A percentile compares a stretch with the other conserved stretches of the same genome.
Evolutionary conservation across 2,797 vertebrate genomes (phyloP).

Genomic region (Spinibarbus caldwelli): DNA sequence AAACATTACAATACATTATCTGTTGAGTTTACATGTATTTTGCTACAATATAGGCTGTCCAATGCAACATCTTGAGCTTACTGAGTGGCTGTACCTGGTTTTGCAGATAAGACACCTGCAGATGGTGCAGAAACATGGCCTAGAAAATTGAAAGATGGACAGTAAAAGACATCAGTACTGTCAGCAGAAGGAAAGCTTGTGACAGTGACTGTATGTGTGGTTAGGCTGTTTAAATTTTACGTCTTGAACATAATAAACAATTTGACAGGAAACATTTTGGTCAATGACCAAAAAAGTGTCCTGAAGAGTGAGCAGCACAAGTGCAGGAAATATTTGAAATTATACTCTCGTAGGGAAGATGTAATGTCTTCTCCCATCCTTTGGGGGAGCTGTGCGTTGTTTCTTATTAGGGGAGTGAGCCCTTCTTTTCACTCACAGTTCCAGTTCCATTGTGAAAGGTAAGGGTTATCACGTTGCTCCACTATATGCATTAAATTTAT

Average conservation of each 20-base stretch:
- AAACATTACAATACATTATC: conserved; percentile 39
- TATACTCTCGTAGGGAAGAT: too few relatives aligned
- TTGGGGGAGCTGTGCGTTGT: too few relatives aligned
- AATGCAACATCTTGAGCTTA: not conserved
- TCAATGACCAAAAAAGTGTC: not conserved
- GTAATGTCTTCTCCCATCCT: too few relatives aligned
- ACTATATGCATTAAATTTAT: too few relatives aligned
- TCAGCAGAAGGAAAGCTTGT: not conserved
- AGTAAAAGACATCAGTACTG: not conserved
- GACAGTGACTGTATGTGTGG: not conserved
- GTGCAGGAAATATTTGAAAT: conserved; percentile 21
- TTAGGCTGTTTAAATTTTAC: not conserved
- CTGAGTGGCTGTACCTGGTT: conserved; percentile 81
- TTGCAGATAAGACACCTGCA: conserved; percentile 89
- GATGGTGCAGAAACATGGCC: conserved; percentile 86
- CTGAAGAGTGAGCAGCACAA: conserved; percentile 1
- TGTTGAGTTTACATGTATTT: not conserved
- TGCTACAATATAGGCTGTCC: too few relatives aligned
- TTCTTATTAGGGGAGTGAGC: too few relatives aligned
- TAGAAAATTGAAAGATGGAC: conserved; percentile 60
- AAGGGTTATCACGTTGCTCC: too few relatives aligned
- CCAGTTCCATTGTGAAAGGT: too few relatives aligned
- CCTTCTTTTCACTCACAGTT: too few relatives aligned
- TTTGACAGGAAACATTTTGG: not conserved
- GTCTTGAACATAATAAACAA: not conserved